Percentiles rank a stretch among this genome's conserved stretches.
Evolutionary conservation across 2,113 vertebrate genomes (phyloP).

Genomic region (Leucoraja erinaceus): DNA sequence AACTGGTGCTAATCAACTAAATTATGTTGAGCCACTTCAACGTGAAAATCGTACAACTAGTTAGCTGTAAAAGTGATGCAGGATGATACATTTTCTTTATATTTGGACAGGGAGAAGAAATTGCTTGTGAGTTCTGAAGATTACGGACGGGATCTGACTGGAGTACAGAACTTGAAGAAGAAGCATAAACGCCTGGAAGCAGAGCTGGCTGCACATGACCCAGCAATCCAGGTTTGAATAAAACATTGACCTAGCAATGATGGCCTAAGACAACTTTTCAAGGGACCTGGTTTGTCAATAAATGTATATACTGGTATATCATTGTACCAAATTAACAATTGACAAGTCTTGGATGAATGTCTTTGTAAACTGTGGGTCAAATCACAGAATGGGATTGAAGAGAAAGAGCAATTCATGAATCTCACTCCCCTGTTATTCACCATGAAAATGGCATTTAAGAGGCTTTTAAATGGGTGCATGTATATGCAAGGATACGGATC

Average conservation of each 20-base stretch:
- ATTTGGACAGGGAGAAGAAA: slow-evolving; percentile 80
- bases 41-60: not conserved
- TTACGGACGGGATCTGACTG: slow-evolving; percentile 91
- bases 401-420: too few relatives aligned
- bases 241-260: not conserved
- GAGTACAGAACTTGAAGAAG: slow-evolving; percentile 95
- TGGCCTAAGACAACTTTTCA: too few relatives aligned
- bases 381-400: too few relatives aligned
- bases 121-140: slow-evolving; percentile 93
- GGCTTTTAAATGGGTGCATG: too few relatives aligned
- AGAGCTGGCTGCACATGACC: slow-evolving; percentile 87
- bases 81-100: not conserved
- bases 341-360: not conserved
- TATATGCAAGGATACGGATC: too few relatives aligned
- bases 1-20: not conserved
- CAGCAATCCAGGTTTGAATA: slow-evolving; percentile 79
- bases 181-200: slow-evolving; percentile 96
- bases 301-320: not conserved
- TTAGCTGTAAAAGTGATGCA: not conserved
- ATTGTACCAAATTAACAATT: not conserved
- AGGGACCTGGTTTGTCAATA: not conserved
- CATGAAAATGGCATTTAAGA: too few relatives aligned
- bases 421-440: too few relatives aligned
- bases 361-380: not conserved
- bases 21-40: not conserved